These are phyloP conservation scores for Zootoca vivipara DNA, from an alignment of 2,113 vertebrate species.

Conservation along the genomic window DNA sequence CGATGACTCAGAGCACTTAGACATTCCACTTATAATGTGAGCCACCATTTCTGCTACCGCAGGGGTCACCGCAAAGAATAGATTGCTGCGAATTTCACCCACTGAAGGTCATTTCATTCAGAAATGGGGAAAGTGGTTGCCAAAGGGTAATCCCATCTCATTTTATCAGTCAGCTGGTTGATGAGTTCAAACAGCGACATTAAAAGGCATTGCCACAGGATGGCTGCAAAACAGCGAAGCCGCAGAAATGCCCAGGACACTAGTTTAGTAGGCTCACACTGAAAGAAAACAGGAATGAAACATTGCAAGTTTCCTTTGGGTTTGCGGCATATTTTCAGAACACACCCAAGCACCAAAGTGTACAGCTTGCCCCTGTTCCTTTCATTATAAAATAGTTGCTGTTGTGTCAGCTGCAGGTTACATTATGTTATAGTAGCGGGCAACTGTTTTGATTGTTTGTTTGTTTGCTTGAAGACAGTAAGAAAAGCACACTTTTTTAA, in stretches of 20 bases:
- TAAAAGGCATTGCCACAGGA: conserved; percentile 22
- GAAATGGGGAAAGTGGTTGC: conserved; percentile 58
- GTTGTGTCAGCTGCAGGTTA: neutral
- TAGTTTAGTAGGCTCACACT: neutral
- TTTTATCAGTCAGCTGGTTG: conserved; percentile 57
- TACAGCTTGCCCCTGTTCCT: neutral
- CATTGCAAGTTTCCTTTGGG: conserved; percentile 9
- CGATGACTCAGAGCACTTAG: conserved; percentile 59
- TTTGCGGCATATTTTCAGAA: conserved; percentile 11
- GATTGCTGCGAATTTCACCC: conserved; percentile 59
- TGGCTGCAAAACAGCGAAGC: neutral
- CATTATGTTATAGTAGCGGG: neutral
- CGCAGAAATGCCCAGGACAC: neutral
- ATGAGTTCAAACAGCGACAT: conserved; percentile 54
- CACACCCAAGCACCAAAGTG: neutral
- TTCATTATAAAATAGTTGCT: neutral
- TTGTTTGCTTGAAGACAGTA: too few relatives aligned
- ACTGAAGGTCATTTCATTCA: conserved; percentile 64
- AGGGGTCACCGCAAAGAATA: conserved; percentile 52
- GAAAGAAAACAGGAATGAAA: neutral
- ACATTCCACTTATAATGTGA: conserved; percentile 48
- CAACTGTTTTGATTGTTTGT: too few relatives aligned
- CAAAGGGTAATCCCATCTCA: conserved; percentile 63
- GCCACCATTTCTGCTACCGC: conserved; percentile 42
- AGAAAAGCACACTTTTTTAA: too few relatives aligned